Conservation (phyloP, 2,113 vertebrate species). For the Epinephelus lanceolatus region DNA sequence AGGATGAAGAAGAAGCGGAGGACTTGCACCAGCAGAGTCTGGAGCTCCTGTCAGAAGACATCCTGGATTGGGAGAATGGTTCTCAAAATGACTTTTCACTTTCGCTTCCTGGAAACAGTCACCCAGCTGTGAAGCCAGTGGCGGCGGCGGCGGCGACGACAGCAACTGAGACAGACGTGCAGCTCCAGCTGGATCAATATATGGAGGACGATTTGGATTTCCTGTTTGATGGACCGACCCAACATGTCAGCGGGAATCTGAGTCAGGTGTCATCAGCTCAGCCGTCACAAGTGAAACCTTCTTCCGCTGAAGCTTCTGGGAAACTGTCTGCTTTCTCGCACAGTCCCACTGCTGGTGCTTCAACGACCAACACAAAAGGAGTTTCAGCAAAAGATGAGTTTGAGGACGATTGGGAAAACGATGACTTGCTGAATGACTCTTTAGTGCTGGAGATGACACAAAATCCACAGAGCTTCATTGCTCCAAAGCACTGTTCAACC, state of each 20-base stretch:
- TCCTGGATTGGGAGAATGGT: conserved; percentile 5
- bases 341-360: not conserved
- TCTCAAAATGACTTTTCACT: not conserved
- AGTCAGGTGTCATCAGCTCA: conserved; percentile 79
- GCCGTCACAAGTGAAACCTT: conserved; percentile 13
- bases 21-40: conserved; percentile 53
- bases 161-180: accelerated
- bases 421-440: conserved; percentile 88
- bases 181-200: conserved; percentile 47
- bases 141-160: too few relatives aligned
- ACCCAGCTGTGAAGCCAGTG: not conserved
- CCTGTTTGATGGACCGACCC: conserved; percentile 91
- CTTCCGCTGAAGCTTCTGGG: not conserved
- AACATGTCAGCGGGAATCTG: conserved; percentile 82
- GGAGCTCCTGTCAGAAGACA: conserved; percentile 27
- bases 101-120: not conserved
- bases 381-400: conserved; percentile 71
- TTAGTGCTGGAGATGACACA: conserved; percentile 88
- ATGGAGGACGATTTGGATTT: conserved; percentile 86
- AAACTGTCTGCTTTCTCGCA: not conserved
- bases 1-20: conserved; percentile 78
- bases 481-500: conserved; percentile 62
- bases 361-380: accelerated
- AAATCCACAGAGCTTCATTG: conserved; percentile 79
- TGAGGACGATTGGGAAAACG: conserved; percentile 88